Conservation (phyloP, 2,113 vertebrate genomes). For the Phalacrocorax pelagicus region DNA sequence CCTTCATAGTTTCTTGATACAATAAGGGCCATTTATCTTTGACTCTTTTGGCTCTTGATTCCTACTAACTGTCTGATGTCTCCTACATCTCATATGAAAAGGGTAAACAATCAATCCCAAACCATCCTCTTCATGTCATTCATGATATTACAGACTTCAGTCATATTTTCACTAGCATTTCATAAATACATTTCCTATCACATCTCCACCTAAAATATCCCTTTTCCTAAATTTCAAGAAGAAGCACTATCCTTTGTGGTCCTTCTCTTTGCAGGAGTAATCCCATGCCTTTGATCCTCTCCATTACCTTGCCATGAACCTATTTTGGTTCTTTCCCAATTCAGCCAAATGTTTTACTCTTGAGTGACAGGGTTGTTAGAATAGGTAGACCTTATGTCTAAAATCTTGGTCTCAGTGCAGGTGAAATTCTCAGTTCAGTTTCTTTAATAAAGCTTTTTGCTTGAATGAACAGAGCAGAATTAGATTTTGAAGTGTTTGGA, state of each 20-base stretch:
- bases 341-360: background rate
- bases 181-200: background rate
- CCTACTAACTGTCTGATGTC: background rate
- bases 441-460: background rate
- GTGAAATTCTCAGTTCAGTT: background rate
- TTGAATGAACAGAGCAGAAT: background rate
- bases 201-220: background rate
- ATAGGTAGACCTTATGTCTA: background rate
- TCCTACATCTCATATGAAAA: background rate
- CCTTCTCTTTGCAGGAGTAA: background rate
- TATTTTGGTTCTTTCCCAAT: background rate
- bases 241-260: accelerated
- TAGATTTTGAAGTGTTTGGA: background rate
- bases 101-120: background rate
- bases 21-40: background rate
- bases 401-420: background rate
- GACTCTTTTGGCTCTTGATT: background rate
- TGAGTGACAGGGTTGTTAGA: background rate
- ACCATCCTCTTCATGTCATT: background rate
- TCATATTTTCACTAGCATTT: background rate
- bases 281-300: background rate
- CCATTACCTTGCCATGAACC: background rate
- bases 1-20: background rate
- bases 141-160: background rate
- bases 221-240: background rate